phyloP scores from a whole-genome alignment of 2,888 invertebrate species.

The Phaonia tiefii region DNA sequence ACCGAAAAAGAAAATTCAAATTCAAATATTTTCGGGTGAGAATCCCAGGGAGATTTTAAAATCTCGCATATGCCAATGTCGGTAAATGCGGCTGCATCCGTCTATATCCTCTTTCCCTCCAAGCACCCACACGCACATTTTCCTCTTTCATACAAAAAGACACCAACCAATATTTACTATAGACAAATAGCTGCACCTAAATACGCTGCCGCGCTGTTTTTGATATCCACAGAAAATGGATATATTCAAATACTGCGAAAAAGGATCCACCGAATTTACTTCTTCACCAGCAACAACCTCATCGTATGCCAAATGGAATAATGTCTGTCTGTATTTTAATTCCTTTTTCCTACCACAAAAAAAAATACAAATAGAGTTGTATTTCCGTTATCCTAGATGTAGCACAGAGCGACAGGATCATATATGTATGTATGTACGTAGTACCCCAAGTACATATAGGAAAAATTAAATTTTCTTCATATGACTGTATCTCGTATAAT shows the following conservation, averaged over 20 bases:
- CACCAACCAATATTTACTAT: constrained; percentile 46
- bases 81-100: not conserved
- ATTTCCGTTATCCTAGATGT: no score
- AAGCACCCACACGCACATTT: constrained; percentile 23
- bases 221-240: not conserved
- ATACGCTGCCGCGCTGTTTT: constrained; percentile 5
- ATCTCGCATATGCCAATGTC: constrained; percentile 15
- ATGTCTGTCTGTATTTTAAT: constrained; percentile 45
- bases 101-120: not conserved
- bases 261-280: not conserved
- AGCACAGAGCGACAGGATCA: no score
- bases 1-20: constrained; percentile 16
- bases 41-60: not conserved
- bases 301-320: constrained; percentile 53
- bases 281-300: not conserved
- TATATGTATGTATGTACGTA: no score
- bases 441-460: no score
- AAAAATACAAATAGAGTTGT: no score
- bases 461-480: constrained; percentile 57
- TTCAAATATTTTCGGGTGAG: not conserved
- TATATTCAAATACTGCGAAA: constrained; percentile 2
- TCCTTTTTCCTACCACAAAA: no score
- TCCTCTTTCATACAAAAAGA: constrained; percentile 3
- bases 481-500: constrained; percentile 51
- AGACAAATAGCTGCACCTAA: constrained; percentile 59